These are phyloP conservation scores for Aspidiotus destructor DNA, from an alignment of 2,888 invertebrate species.

Conservation along the genomic window DNA sequence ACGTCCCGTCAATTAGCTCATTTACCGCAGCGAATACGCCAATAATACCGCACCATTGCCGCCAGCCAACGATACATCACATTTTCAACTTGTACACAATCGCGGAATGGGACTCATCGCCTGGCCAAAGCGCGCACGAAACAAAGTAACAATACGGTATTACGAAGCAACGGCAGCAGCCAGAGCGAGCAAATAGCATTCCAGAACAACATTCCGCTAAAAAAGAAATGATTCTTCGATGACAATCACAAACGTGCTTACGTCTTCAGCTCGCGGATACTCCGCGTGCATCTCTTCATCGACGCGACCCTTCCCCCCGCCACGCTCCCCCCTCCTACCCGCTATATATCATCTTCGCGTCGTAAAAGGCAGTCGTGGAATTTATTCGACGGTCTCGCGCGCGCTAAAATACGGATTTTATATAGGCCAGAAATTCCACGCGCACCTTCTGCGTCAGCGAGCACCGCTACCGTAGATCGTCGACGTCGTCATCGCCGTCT, in stretches of 20 bases:
- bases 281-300: neutral
- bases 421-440: constrained; percentile 2
- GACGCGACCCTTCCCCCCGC: neutral
- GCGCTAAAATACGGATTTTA: too few species aligned
- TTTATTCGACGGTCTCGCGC: neutral
- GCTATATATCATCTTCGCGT: neutral
- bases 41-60: neutral
- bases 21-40: neutral
- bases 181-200: neutral
- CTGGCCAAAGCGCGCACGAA: neutral
- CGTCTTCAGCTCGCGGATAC: neutral
- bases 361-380: neutral
- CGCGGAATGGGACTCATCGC: too few species aligned
- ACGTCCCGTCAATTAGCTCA: too few species aligned
- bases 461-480: neutral
- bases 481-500: too few species aligned
- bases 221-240: neutral
- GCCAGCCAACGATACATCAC: too few species aligned
- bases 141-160: constrained; percentile 1
- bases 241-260: neutral
- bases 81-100: too few species aligned
- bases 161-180: too few species aligned
- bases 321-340: neutral
- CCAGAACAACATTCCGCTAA: constrained; percentile 2
- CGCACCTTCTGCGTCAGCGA: constrained; percentile 1